Evolutionary conservation across 2,888 invertebrate genomes (phyloP).

Genomic region (Uropetala carovei): DNA sequence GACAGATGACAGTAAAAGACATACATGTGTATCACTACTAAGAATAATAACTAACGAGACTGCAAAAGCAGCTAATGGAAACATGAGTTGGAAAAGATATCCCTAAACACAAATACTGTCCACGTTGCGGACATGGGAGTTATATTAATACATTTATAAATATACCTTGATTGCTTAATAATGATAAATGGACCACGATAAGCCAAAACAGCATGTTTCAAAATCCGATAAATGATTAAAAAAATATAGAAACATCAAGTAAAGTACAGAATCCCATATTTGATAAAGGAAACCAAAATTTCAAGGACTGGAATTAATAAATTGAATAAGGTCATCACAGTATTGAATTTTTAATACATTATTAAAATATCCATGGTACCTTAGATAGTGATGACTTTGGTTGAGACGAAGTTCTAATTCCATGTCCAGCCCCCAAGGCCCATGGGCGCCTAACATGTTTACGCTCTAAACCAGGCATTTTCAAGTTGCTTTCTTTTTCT

Average conservation of each 20-base stretch:
- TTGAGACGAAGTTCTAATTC: conserved; percentile 38
- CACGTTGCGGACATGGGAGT: too few relatives aligned
- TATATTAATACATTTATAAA: too few relatives aligned
- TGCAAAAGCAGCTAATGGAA: neutral
- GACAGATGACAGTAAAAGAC: too few relatives aligned
- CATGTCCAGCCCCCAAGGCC: conserved; percentile 55
- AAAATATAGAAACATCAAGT: too few relatives aligned
- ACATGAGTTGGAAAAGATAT: too few relatives aligned
- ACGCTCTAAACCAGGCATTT: conserved; percentile 50
- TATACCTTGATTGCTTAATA: too few relatives aligned
- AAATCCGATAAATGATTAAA: neutral
- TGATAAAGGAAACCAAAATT: neutral
- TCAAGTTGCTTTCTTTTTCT: neutral
- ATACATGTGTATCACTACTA: too few relatives aligned
- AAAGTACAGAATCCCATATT: neutral
- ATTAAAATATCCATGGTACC: neutral
- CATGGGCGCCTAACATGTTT: conserved; percentile 53
- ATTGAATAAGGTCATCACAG: neutral
- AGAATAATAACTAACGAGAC: neutral
- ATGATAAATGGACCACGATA: neutral
- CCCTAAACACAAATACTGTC: too few relatives aligned
- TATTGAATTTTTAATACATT: neutral
- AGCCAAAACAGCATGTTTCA: neutral
- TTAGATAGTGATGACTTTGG: conserved; percentile 17
- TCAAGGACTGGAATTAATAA: neutral